Evolutionary conservation across 2,113 vertebrate genomes (phyloP), one percentile per base, ranked within the genome.

Genomic region (Trichechus manatus): DNA sequence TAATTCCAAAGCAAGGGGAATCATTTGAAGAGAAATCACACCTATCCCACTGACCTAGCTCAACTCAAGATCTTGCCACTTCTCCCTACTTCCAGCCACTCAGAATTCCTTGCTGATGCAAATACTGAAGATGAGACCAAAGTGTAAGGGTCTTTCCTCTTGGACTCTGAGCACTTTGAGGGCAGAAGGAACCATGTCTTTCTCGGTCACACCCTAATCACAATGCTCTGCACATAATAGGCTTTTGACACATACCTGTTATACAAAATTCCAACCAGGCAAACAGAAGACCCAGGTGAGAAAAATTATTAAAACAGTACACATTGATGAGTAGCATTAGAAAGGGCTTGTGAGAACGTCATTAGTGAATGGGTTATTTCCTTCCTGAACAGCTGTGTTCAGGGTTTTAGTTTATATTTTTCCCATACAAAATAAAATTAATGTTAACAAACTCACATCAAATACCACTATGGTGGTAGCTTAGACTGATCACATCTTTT

Each of bases 391-490:
- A 97, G 42, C 81, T 88, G 23, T 89, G 81, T 92, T 25, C 0
- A 0, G 44, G 22, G 19, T 14, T 94, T 53, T 14, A 33, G 27
- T 39, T 44, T 25, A 22, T 11, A 27, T 36, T 44, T 25, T 27
- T 64, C 59, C 20, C 13, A 31, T 29, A n/a, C 25, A 68, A 81
- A 84, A 89, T 44, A 84, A 87, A 95, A 91, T 56, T 89, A 66
- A 33, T 85, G 47, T 72, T 78, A 86, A 56, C 89, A 94, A 96
- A 91, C 74, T 81, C 82, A 96, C 94, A 93, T 95, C 93, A 77
- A 31, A 66, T 93, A 86, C 31, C 1, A 53, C 11, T 90, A 87
- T 91, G 72, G 53, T 95, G 84, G 50, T 68, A 39, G 86, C 68
- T 98, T 82, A 66, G 92, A 36, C 84, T 96, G 17, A 7, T 74